These are phyloP conservation scores for Raja brachyura DNA, from an alignment of 2,113 vertebrate genomes.

Conservation along the genomic window DNA sequence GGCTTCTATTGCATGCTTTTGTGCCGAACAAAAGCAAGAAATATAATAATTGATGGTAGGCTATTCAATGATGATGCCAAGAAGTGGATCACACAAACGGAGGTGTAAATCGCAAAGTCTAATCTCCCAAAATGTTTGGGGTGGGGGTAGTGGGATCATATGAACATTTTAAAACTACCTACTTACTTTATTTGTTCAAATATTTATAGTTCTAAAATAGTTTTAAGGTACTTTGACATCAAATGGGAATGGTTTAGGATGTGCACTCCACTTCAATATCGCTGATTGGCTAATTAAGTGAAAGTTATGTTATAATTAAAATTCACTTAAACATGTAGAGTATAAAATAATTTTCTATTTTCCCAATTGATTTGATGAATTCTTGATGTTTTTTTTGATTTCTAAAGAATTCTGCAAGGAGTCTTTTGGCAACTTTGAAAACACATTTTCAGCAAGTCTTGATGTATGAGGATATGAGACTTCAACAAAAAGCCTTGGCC, in stretches of 20 bases:
- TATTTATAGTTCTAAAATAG: too few relatives aligned
- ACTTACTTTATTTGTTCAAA: too few relatives aligned
- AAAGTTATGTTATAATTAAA: background rate
- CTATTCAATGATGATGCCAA: too few relatives aligned
- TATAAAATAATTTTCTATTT: background rate
- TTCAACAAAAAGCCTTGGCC: constrained; percentile 74
- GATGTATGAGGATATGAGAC: constrained; percentile 69
- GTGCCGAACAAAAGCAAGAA: too few relatives aligned
- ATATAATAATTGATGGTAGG: too few relatives aligned
- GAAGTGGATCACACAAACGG: too few relatives aligned
- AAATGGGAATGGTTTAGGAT: background rate
- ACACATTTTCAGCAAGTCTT: constrained; percentile 77
- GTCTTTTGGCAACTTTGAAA: constrained; percentile 69
- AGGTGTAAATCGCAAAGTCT: too few relatives aligned
- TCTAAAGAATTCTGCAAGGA: constrained; percentile 57
- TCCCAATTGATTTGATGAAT: background rate
- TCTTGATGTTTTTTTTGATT: constrained; percentile 34
- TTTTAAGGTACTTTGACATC: background rate
- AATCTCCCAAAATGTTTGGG: too few relatives aligned
- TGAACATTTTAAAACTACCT: too few relatives aligned
- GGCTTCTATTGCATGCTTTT: too few relatives aligned
- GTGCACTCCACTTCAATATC: background rate
- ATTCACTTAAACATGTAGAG: background rate
- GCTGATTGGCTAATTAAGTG: background rate
- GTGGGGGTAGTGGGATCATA: too few relatives aligned